Evolutionary conservation across 35 echinoderm and acorn worm genomes (phyloP).

Genomic region (Holothuria glaberrima): DNA sequence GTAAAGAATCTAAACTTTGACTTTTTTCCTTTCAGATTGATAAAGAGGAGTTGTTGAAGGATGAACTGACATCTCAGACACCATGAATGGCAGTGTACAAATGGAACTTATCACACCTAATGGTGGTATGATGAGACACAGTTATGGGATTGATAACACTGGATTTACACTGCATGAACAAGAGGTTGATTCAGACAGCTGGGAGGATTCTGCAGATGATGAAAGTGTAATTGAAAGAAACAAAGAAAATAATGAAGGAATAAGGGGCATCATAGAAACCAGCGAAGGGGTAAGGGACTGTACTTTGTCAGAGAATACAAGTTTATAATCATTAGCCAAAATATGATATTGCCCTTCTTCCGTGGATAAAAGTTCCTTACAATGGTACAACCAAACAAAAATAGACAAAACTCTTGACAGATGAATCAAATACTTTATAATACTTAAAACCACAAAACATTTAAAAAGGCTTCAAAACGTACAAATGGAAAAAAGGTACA

Average conservation of each 20-base stretch:
- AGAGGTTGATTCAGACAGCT: slow-evolving; percentile 1
- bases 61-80: slow-evolving; percentile 13
- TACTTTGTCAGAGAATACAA: no score
- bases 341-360: no score
- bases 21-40: neutral
- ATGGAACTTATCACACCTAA: slow-evolving; percentile 42
- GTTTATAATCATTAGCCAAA: no score
- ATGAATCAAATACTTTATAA: no score
- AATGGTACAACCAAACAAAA: no score
- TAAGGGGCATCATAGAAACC: neutral
- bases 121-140: slow-evolving; percentile 7
- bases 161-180: slow-evolving; percentile 40
- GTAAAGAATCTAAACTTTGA: no score
- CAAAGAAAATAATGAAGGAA: neutral
- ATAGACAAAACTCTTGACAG: no score
- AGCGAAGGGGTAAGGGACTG: no score
- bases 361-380: no score
- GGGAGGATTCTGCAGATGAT: slow-evolving; percentile 7
- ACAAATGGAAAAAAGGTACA: no score
- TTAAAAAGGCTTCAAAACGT: no score
- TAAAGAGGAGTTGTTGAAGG: neutral
- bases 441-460: no score
- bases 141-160: slow-evolving; percentile 5
- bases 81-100: slow-evolving; percentile 39
- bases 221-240: neutral